Evolutionary conservation across 2,113 vertebrate species (phyloP).

Genomic region (Anas platyrhynchos): DNA sequence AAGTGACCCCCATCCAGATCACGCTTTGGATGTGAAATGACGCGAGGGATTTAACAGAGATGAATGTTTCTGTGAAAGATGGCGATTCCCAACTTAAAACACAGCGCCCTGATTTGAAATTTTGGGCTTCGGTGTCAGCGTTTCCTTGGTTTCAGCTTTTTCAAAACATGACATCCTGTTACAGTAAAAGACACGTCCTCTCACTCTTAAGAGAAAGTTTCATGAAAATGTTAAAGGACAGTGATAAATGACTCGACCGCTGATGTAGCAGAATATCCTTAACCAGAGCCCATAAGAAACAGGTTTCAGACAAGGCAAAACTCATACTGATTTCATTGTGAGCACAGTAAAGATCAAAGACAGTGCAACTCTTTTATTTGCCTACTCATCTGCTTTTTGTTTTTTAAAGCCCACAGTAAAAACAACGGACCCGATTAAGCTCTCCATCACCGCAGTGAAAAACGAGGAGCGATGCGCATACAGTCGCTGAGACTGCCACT

Average conservation of each 20-base stretch:
- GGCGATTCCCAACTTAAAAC: neutral
- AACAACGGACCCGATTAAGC: neutral
- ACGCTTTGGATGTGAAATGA: neutral
- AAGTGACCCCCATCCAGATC: neutral
- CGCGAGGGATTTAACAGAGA: neutral
- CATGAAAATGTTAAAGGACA: neutral
- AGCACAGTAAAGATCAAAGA: neutral
- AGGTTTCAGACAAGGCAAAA: constrained; percentile 11
- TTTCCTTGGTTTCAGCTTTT: neutral
- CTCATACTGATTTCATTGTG: neutral
- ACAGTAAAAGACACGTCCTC: neutral
- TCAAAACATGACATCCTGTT: neutral
- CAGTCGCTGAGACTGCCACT: neutral
- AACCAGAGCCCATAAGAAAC: neutral
- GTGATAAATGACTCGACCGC: neutral
- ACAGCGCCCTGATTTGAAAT: neutral
- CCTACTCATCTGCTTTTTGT: neutral
- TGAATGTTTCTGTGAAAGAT: neutral
- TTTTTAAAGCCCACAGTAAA: neutral
- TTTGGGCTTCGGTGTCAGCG: neutral
- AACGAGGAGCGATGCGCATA: neutral
- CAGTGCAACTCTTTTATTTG: neutral
- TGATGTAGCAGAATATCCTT: neutral
- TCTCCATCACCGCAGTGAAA: neutral
- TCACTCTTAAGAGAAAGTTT: neutral